Conservation (phyloP, 2,888 invertebrate species). For the Tenthredo mesomela region DNA sequence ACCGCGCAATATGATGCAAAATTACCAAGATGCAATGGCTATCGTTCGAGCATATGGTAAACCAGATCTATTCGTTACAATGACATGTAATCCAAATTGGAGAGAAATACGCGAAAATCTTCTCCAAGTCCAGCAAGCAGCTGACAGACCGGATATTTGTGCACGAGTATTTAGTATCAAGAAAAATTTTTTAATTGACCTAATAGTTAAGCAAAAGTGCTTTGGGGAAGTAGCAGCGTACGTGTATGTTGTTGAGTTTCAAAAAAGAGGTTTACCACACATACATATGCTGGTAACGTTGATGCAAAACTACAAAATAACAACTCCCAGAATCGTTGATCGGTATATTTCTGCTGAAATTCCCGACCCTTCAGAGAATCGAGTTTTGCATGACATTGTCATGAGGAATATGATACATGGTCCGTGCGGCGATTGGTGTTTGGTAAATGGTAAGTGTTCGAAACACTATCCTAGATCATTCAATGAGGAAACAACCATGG, state of each 20-base stretch:
- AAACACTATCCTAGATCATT: constrained; percentile 67
- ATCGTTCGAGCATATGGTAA: constrained; percentile 75
- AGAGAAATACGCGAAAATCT: constrained; percentile 72
- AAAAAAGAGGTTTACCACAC: constrained; percentile 67
- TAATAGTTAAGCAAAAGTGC: constrained; percentile 56
- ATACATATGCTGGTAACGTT: constrained; percentile 55
- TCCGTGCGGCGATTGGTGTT: constrained; percentile 67
- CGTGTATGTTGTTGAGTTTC: constrained; percentile 66
- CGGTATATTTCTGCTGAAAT: constrained; percentile 39
- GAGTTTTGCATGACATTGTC: constrained; percentile 3
- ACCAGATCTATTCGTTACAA: constrained; percentile 76
- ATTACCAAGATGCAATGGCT: constrained; percentile 76
- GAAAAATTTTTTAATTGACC: constrained; percentile 63
- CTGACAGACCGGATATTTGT: constrained; percentile 72
- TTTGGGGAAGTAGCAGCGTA: constrained; percentile 58
- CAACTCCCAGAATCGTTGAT: constrained; percentile 24
- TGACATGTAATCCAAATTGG: constrained; percentile 77
- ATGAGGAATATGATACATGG: constrained; percentile 54
- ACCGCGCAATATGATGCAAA: constrained; percentile 66
- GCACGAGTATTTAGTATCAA: constrained; percentile 70
- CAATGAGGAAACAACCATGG: constrained; percentile 59
- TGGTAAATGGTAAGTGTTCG: constrained; percentile 61
- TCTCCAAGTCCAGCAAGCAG: constrained; percentile 61
- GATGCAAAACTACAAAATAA: constrained; percentile 54
- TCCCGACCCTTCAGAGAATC: neutral